A percentile compares a stretch with the other conserved stretches of the same genome.
phyloP scores from a whole-genome alignment of 1,140 invertebrate species.

The Nephotettix cincticeps region DNA sequence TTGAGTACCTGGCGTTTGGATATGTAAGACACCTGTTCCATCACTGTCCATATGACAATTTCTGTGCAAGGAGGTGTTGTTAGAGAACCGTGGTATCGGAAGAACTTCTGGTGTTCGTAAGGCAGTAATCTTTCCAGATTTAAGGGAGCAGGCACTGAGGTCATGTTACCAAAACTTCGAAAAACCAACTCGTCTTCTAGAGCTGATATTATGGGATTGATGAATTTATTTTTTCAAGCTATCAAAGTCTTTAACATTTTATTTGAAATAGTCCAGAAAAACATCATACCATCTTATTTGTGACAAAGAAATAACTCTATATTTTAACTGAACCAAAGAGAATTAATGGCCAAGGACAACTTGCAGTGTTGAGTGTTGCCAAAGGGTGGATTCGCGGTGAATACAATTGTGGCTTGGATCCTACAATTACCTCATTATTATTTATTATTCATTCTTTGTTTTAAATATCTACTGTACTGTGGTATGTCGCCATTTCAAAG shows the following conservation, averaged over 20 bases:
- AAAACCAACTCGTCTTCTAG: background rate
- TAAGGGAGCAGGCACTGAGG: conserved; percentile 40
- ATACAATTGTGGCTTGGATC: no score
- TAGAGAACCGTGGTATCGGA: conserved; percentile 69
- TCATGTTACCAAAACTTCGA: background rate
- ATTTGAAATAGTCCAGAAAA: no score
- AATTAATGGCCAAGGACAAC: no score
- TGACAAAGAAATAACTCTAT: no score
- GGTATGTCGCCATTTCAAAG: no score
- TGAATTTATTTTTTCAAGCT: background rate
- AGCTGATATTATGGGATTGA: background rate
- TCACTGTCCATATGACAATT: conserved; percentile 70
- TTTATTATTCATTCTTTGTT: no score
- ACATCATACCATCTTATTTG: no score
- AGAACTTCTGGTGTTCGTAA: conserved; percentile 55
- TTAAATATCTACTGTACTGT: no score
- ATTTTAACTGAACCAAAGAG: no score
- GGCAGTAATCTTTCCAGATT: conserved; percentile 53
- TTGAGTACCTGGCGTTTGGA: conserved; percentile 57
- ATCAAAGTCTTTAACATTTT: background rate
- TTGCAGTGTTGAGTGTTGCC: no score
- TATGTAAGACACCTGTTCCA: conserved; percentile 58
- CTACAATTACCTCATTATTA: no score
- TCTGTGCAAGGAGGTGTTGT: conserved; percentile 75
- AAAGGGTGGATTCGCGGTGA: no score